These are phyloP conservation scores for Callimico goeldii DNA, from an alignment of 2,797 vertebrate species.

Conservation along the genomic window DNA sequence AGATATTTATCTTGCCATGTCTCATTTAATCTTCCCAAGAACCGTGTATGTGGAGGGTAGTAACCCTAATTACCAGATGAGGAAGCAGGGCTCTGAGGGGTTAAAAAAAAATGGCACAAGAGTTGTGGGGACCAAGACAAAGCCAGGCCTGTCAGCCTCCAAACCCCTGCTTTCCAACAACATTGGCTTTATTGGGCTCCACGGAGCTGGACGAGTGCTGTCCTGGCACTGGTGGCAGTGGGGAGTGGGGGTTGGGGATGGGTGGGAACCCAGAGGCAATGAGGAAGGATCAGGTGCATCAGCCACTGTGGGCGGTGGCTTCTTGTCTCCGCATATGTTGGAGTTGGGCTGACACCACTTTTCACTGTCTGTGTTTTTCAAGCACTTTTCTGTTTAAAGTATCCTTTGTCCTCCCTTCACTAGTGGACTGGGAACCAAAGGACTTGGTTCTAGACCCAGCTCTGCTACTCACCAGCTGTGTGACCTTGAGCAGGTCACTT, in stretches of 20 bases:
- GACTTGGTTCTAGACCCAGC: background rate
- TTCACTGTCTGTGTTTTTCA: background rate
- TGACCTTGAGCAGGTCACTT: background rate
- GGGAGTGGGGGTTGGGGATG: background rate
- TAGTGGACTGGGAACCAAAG: background rate
- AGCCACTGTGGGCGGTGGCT: background rate
- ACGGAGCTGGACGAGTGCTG: background rate
- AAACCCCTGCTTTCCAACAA: background rate
- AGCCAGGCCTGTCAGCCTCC: background rate
- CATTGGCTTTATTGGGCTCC: background rate
- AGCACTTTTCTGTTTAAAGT: background rate
- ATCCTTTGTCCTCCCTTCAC: background rate
- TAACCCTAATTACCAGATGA: background rate
- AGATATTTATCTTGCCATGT: background rate
- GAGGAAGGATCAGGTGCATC: rapidly evolving
- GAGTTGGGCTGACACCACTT: background rate
- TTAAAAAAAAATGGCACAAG: background rate
- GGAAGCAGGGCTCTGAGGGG: background rate
- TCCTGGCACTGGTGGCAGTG: background rate
- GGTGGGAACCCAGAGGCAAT: background rate
- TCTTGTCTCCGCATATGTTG: background rate
- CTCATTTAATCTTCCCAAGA: background rate
- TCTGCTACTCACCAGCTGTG: background rate
- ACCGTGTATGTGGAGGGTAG: rapidly evolving
- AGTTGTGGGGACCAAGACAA: background rate